Percentiles rank a stretch among this genome's conserved stretches.
Conservation (phyloP, 2,113 vertebrate genomes). For the Elephas maximus region DNA sequence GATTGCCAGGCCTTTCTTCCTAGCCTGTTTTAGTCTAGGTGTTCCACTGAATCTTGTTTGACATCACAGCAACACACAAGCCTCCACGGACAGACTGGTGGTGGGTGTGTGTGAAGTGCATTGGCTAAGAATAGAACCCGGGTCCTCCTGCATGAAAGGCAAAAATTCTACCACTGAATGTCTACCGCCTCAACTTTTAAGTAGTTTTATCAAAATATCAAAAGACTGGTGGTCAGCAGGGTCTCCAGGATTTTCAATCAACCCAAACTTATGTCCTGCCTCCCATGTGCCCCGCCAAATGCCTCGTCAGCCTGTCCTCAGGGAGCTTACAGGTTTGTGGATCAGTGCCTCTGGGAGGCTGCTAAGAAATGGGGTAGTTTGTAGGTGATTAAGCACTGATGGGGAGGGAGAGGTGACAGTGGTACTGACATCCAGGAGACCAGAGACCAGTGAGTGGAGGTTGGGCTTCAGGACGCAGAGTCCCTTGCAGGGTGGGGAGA, state of each 20-base stretch:
- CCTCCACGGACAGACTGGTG: neutral
- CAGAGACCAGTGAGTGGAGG: neutral
- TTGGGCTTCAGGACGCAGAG: neutral
- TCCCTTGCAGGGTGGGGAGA: neutral
- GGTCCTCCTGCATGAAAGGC: no score
- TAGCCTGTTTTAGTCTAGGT: neutral
- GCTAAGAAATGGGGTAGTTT: neutral
- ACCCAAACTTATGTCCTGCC: neutral
- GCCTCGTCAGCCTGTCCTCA: neutral
- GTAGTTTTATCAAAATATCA: neutral
- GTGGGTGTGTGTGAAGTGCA: neutral
- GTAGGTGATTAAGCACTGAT: neutral
- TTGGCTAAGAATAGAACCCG: no score
- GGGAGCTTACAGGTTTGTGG: neutral
- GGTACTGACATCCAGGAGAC: neutral
- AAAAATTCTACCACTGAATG: no score
- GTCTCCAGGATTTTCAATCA: neutral
- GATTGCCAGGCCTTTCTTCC: neutral
- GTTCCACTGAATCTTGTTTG: neutral
- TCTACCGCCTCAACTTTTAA: neutral
- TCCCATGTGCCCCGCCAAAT: neutral
- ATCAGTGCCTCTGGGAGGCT: neutral
- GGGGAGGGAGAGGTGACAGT: neutral
- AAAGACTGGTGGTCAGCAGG: neutral
- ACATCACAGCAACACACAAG: neutral